Percentiles rank a stretch among this genome's conserved stretches.
These are phyloP conservation scores for Pan paniscus DNA, from an alignment of 2,113 vertebrate genomes.

Conservation along the genomic window DNA sequence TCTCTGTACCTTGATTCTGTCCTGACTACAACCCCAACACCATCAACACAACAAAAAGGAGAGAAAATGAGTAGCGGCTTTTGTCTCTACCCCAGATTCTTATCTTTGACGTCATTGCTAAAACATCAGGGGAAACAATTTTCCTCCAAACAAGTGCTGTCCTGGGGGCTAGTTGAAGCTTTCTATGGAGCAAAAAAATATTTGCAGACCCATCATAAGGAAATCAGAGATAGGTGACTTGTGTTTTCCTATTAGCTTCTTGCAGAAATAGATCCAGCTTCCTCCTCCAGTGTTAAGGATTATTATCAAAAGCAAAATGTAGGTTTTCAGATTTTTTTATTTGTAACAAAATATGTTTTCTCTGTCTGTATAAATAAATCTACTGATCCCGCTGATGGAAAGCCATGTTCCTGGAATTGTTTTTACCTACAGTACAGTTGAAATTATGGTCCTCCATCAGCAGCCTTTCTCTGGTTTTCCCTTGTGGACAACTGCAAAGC, in stretches of 20 bases:
- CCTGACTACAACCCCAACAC: neutral
- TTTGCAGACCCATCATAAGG: neutral
- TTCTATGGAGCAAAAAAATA: neutral
- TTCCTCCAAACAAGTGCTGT: neutral
- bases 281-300: neutral
- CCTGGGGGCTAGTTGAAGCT: neutral
- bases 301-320: neutral
- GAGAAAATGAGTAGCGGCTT: neutral
- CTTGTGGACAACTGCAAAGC: neutral
- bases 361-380: neutral
- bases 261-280: neutral
- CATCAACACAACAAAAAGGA: neutral
- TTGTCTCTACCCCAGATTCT: neutral
- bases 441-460: neutral
- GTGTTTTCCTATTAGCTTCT: neutral
- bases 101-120: neutral
- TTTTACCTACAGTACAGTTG: neutral
- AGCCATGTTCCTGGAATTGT: neutral
- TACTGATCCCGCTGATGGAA: neutral
- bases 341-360: neutral
- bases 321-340: neutral
- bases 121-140: neutral
- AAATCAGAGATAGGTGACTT: neutral
- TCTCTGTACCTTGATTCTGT: neutral
- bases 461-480: neutral